Conservation (phyloP, 2,888 invertebrate genomes). For the Stenolophus ochropezus region DNA sequence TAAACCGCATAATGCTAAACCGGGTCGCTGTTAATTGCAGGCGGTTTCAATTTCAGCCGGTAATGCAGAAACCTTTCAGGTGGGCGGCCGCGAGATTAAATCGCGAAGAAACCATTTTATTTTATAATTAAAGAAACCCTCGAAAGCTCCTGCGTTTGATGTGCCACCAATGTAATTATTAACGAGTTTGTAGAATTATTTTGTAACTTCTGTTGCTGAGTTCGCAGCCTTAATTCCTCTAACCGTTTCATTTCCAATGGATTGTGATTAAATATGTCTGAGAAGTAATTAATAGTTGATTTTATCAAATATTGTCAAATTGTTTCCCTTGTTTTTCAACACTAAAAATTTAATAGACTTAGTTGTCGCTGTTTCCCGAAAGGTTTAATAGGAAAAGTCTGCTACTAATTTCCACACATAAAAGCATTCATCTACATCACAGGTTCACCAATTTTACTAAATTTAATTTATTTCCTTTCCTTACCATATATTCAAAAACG, state of each 20-base stretch:
- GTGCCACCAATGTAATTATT: conserved; percentile 41
- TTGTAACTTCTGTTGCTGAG: conserved; percentile 22
- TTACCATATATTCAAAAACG: no score
- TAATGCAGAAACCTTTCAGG: conserved; percentile 58
- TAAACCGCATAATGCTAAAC: conserved; percentile 52
- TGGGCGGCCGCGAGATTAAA: conserved; percentile 30
- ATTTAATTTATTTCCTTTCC: neutral
- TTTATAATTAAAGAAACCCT: conserved; percentile 70
- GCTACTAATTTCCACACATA: neutral
- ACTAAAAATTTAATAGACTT: conserved; percentile 34
- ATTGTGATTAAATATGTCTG: conserved; percentile 23
- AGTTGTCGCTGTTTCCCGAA: neutral
- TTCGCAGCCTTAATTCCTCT: conserved; percentile 8
- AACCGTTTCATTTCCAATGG: conserved; percentile 13
- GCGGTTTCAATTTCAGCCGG: conserved; percentile 57
- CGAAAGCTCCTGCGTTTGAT: conserved; percentile 52
- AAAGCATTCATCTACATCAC: neutral
- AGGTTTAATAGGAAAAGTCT: neutral
- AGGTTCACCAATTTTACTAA: neutral
- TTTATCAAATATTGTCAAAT: neutral
- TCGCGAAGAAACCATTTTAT: conserved; percentile 68
- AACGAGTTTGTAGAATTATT: conserved; percentile 44
- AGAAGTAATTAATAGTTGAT: conserved; percentile 32
- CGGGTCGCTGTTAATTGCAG: conserved; percentile 54
- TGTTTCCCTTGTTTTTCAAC: neutral